Evolutionary conservation across 2,888 invertebrate genomes (phyloP), one percentile per base, ranked within the genome.

Genomic region (Lagria hirta): DNA sequence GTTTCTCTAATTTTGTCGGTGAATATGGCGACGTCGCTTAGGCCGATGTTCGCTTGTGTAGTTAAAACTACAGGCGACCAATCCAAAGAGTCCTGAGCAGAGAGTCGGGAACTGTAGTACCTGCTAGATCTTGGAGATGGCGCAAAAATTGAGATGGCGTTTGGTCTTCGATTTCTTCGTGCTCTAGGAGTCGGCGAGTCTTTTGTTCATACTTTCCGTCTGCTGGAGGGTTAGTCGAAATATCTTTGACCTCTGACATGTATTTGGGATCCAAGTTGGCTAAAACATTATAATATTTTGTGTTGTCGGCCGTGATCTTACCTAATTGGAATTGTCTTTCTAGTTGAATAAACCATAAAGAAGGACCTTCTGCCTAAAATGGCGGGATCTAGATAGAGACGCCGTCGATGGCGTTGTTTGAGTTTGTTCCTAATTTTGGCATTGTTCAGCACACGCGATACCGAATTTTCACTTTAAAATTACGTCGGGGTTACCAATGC

Each of bases 71-170:
- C 6, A 55, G 28, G 4, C 49, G 43, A 1, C 35, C 16, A 11
- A 44, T n/a, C 54, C 51, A 54, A 2, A 58, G 22, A 4, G 48
- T 44, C 1, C 53, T 27, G 1, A 2, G 13, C 0, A 61, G 11
- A 2, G 30, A 20, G 2, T 59, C 58, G 0, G 50, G 24, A 0
- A 59, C 49, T 0, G 18, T 23, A 0, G 41, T 37, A 1, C 55
- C 55, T 0, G 54, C 59, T 1, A 62, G 44, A 0, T 26, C 12
- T 0, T 24, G 40, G 0, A 63, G 35, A 8, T 57, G 52, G 0
- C 57, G 51, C 4, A 61, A 30, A 21, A 60, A 60, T 30, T 62
- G 58, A 1, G 59, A 57, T 4, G 61, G 59, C 21, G 44, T 54
- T n/a, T 55, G 26, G 36, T 55, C 43, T 7, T 38, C 40, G 6